These are phyloP conservation scores for Hiodon tergisus DNA, from an alignment of 2,113 vertebrate species.

Conservation along the genomic window DNA sequence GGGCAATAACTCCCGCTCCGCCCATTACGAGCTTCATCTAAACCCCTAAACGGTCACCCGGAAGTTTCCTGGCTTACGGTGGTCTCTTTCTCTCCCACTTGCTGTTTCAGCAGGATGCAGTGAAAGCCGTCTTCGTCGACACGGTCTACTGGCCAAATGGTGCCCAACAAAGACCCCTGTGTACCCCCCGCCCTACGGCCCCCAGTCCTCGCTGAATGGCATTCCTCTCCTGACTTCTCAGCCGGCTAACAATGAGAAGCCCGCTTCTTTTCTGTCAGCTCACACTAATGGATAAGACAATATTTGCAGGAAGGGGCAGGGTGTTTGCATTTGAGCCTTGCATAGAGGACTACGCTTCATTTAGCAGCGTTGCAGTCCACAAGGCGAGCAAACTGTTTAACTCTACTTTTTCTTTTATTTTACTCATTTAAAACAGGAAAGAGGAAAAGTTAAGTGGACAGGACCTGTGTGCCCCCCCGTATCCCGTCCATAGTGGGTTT, in stretches of 20 bases:
- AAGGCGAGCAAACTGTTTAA: no score
- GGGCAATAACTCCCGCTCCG: no score
- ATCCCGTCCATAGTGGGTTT: no score
- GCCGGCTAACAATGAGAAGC: constrained; percentile 17
- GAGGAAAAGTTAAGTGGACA: background rate
- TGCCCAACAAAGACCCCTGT: constrained; percentile 43
- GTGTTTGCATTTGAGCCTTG: constrained; percentile 11
- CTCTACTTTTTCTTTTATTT: no score
- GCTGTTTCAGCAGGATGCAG: constrained; percentile 29
- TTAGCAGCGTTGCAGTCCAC: background rate
- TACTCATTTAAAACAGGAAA: no score
- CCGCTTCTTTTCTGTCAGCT: constrained; percentile 29
- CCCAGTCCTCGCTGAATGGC: constrained; percentile 23
- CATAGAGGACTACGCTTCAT: constrained; percentile 2
- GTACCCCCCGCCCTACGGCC: constrained; percentile 26
- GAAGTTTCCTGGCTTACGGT: no score
- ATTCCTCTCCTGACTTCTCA: constrained; percentile 37
- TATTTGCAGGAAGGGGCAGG: constrained; percentile 28
- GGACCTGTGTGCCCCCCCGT: background rate
- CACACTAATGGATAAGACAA: constrained; percentile 38
- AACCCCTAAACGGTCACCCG: no score
- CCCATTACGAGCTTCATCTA: no score
- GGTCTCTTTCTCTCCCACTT: constrained; percentile 20
- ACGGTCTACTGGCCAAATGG: constrained; percentile 31
- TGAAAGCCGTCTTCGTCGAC: constrained; percentile 45